Evolutionary conservation across 1,140 invertebrate species (phyloP).

Genomic region (Vanessa tameamea): DNA sequence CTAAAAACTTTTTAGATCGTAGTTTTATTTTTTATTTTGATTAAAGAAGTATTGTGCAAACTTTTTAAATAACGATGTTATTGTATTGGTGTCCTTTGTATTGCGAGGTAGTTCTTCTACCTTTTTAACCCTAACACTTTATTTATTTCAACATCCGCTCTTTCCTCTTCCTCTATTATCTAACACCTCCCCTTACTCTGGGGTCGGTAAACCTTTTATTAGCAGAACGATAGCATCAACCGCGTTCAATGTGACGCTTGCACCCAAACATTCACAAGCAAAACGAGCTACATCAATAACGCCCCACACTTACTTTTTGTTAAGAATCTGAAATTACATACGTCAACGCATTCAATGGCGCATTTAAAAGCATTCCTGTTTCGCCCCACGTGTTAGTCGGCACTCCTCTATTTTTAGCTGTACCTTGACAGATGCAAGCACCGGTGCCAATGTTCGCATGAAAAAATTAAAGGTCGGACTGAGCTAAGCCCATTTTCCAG

Average conservation of each 20-base stretch:
- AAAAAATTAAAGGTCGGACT: slow-evolving; percentile 9
- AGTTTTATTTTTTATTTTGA: not conserved
- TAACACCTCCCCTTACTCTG: not conserved
- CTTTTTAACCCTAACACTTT: slow-evolving; percentile 3
- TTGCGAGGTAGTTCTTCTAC: not conserved
- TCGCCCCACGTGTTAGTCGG: slow-evolving; percentile 44
- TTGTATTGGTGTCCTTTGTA: slow-evolving; percentile 1
- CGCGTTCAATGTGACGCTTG: slow-evolving; percentile 7
- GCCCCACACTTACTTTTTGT: slow-evolving; percentile 47
- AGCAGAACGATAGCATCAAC: slow-evolving; percentile 8
- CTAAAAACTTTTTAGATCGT: not conserved
- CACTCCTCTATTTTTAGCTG: slow-evolving; percentile 42
- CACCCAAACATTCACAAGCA: slow-evolving; percentile 7
- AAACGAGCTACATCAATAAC: slow-evolving; percentile 13
- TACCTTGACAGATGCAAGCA: slow-evolving; percentile 28
- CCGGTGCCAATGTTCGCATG: slow-evolving; percentile 19
- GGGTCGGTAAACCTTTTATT: slow-evolving; percentile 2
- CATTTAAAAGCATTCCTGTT: slow-evolving; percentile 61
- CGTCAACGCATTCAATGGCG: slow-evolving; percentile 61
- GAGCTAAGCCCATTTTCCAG: slow-evolving; percentile 17
- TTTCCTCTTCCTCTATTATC: slow-evolving; percentile 8
- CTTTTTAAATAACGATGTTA: not conserved
- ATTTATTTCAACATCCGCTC: slow-evolving; percentile 8
- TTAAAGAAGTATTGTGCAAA: not conserved
- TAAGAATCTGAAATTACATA: slow-evolving; percentile 60